Evolutionary conservation across 1,140 invertebrate species (phyloP).

Genomic region (Zaprionus kolodkinae): DNA sequence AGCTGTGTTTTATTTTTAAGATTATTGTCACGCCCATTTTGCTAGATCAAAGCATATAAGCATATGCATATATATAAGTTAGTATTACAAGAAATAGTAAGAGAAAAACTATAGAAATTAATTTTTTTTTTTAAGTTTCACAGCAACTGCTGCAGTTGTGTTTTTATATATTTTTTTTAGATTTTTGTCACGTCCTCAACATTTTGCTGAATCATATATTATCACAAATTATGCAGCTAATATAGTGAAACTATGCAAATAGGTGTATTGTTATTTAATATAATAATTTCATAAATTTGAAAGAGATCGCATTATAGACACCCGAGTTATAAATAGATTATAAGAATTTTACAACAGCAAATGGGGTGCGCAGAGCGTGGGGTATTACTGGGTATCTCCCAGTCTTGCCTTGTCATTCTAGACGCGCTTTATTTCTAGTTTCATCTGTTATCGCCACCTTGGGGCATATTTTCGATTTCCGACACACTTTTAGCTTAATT

Average conservation of each 20-base stretch:
- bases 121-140: no score
- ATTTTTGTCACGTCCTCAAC: no score
- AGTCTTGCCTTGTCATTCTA: neutral
- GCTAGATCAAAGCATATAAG: neutral
- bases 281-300: neutral
- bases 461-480: neutral
- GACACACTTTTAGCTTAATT: slow-evolving; percentile 22
- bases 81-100: no score
- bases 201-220: no score
- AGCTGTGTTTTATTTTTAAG: no score
- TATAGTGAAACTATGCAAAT: neutral
- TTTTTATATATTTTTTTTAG: no score
- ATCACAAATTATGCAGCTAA: neutral
- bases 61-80: no score
- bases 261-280: neutral
- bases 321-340: neutral
- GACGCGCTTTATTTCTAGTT: neutral
- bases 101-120: no score
- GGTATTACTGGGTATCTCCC: neutral
- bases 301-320: neutral
- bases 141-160: no score
- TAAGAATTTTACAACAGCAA: neutral
- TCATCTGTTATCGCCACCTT: neutral
- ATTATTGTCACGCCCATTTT: no score
- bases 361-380: neutral